Conservation (phyloP, 1,140 invertebrate genomes). For the Melanaphis sacchari region DNA sequence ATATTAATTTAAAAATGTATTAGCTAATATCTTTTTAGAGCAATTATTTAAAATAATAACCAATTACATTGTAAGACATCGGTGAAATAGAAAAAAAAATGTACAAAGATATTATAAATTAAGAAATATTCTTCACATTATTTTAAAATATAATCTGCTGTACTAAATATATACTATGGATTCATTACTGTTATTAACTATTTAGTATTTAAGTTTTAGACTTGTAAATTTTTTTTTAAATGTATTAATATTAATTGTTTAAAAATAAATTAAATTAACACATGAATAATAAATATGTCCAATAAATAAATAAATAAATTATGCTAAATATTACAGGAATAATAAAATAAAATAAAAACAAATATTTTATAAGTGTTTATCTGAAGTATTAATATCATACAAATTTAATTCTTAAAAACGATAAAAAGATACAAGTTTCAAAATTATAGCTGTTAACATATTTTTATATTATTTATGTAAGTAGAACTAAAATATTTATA, state of each 20-base stretch:
- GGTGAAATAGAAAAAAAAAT: not conserved
- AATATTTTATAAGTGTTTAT: too few species aligned
- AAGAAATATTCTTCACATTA: not conserved
- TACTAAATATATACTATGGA: too few species aligned
- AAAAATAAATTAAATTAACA: too few species aligned
- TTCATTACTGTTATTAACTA: too few species aligned
- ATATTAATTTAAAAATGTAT: not conserved
- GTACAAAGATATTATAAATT: not conserved
- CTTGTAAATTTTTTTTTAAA: too few species aligned
- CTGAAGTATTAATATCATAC: too few species aligned
- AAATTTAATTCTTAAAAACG: not conserved
- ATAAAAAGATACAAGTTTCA: not conserved
- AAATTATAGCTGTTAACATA: not conserved
- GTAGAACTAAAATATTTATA: not conserved
- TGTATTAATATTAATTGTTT: too few species aligned
- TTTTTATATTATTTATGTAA: not conserved
- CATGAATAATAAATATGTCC: too few species aligned
- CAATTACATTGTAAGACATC: not conserved
- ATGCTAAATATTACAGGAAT: too few species aligned
- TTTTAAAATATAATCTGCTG: not conserved
- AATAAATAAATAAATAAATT: too few species aligned
- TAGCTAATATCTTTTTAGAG: not conserved
- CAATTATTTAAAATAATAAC: not conserved
- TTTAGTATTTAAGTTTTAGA: too few species aligned
- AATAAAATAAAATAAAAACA: too few species aligned